These are phyloP conservation scores for Campoplex capitator DNA, from an alignment of 2,888 invertebrate genomes.

Conservation along the genomic window DNA sequence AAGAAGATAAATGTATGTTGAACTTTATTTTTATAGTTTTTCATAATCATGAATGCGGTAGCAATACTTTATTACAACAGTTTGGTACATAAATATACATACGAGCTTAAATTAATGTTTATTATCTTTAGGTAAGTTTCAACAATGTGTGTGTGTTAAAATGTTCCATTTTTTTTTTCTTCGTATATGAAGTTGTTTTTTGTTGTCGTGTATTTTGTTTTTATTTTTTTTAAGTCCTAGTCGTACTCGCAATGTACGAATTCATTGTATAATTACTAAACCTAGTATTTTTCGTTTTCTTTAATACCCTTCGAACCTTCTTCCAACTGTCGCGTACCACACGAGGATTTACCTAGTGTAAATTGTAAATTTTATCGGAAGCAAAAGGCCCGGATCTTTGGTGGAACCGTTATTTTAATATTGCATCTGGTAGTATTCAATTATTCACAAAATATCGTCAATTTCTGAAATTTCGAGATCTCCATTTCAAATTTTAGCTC, in stretches of 20 bases:
- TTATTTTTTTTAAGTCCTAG: slow-evolving; percentile 43
- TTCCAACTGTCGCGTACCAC: slow-evolving; percentile 45
- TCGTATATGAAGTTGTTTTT: slow-evolving; percentile 31
- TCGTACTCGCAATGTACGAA: slow-evolving; percentile 55
- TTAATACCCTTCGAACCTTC: slow-evolving; percentile 52
- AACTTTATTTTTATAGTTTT: slow-evolving; percentile 52
- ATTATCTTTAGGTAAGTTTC: slow-evolving; percentile 71
- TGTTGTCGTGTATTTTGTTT: slow-evolving; percentile 37
- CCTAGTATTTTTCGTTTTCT: slow-evolving; percentile 23
- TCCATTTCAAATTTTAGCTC: background rate
- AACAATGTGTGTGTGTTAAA: slow-evolving; percentile 70
- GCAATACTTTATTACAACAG: slow-evolving; percentile 83
- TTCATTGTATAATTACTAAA: slow-evolving; percentile 45
- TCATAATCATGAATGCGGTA: slow-evolving; percentile 77
- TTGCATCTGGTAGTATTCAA: slow-evolving; percentile 46
- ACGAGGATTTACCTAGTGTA: slow-evolving; percentile 17
- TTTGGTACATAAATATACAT: slow-evolving; percentile 84
- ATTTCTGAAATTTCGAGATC: background rate
- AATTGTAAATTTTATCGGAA: slow-evolving; percentile 44
- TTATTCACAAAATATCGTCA: slow-evolving; percentile 44
- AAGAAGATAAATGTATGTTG: background rate
- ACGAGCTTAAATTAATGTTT: slow-evolving; percentile 79
- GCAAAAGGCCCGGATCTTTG: slow-evolving; percentile 62
- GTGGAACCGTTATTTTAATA: slow-evolving; percentile 56
- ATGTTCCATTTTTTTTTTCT: slow-evolving; percentile 48